Percentiles rank a stretch among this genome's conserved stretches.
Conservation (phyloP, 2,888 invertebrate genomes). For the Phoronis australis region DNA sequence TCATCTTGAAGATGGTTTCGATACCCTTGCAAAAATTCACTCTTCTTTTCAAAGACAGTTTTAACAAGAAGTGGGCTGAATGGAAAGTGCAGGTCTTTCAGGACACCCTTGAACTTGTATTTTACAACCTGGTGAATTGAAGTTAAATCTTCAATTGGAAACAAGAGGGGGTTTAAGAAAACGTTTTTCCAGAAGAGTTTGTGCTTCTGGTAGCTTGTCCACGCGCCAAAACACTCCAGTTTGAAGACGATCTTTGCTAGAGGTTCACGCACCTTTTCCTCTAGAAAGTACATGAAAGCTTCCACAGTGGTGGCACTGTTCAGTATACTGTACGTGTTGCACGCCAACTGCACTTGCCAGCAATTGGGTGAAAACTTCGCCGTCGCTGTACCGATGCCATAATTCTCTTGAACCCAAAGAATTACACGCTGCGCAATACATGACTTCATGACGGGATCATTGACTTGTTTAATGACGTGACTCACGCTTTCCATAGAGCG, state of each 20-base stretch:
- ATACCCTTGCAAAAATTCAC: no score
- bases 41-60: no score
- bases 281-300: slow-evolving; percentile 1
- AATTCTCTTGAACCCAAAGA: slow-evolving; percentile 1
- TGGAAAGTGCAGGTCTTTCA: no score
- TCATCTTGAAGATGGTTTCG: no score
- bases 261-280: background rate
- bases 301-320: background rate
- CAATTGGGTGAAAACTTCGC: background rate
- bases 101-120: no score
- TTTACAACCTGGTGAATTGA: no score
- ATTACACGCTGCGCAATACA: background rate
- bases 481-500: slow-evolving; percentile 14
- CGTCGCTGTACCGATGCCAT: background rate
- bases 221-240: slow-evolving; percentile 2
- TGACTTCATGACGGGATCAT: slow-evolving; percentile 6
- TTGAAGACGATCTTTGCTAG: slow-evolving; percentile 2
- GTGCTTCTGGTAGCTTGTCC: no score
- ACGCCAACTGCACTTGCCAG: slow-evolving; percentile 5
- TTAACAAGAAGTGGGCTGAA: no score
- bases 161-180: no score
- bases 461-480: slow-evolving; percentile 6
- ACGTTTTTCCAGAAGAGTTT: no score
- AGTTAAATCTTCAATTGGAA: no score
- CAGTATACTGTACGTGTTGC: background rate